Evolutionary conservation across 2,888 invertebrate genomes (phyloP), one percentile per base, ranked within the genome.

Genomic region (Deilephila porcellus): DNA sequence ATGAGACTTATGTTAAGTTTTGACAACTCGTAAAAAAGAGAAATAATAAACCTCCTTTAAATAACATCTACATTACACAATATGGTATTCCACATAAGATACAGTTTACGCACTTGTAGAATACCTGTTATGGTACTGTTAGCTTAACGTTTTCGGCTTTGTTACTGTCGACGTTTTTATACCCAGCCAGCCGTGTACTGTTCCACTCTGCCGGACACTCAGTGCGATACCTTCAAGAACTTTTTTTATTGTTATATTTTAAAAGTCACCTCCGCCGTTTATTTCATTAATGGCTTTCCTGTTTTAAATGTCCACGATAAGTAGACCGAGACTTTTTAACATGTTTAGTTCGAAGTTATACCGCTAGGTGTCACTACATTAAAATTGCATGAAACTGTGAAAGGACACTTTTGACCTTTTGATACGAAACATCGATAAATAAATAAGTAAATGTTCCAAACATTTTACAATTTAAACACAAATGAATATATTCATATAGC

Each of bases 121-220:
- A 64, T 34, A 60, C 71, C 56, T 60, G 60, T 45, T 72, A 34
- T 8, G 6, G 20, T 73, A 67, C 72, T 71, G 72, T 72, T 74
- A 70, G 70, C 60, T 70, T 74, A 72, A 59, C 62, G 52, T 64
- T 64, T 74, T 74, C 19, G 72, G 70, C 56, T 63, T 52, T 73
- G 72, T 59, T 25, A 34, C 56, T 25, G 64, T 59, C 62, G 70
- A 52, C 53, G 70, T 62, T 67, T 74, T 64, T 64, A 32, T 64
- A 70, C 25, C 34, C 73, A 75, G 71, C 75, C 73, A 73, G 62
- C 73, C 72, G 75, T 72, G 37, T 45, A 45, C 37, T 72, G 75
- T 75, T 75, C 70, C 75, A 75, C 73, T 70, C 73, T 73, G 70
- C 25, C 59, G 73, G 53, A 37, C 73, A 73, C 70, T 53, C 71